A percentile compares a stretch with the other conserved stretches of the same genome.
Evolutionary conservation across 2,113 vertebrate genomes (phyloP).

Genomic region (Amblyornis subalaris): DNA sequence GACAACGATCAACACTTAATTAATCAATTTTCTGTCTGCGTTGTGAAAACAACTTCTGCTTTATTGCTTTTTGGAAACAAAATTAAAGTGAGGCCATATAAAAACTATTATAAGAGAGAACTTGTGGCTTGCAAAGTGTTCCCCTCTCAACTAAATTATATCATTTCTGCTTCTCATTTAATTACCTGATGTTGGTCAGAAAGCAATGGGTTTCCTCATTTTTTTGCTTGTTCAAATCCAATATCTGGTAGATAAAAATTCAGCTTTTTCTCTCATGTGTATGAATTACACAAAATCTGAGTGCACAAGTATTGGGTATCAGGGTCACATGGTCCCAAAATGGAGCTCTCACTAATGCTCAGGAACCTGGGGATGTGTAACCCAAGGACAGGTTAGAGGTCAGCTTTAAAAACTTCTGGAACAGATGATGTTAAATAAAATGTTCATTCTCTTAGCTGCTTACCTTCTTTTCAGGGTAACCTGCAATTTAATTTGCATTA

Average conservation of each 20-base stretch:
- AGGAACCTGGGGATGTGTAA: neutral
- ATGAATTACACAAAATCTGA: neutral
- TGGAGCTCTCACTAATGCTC: neutral
- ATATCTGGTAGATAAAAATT: neutral
- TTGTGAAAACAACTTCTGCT: slow-evolving; percentile 64
- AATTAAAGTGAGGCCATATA: slow-evolving; percentile 45
- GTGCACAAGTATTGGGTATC: neutral
- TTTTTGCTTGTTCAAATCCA: neutral
- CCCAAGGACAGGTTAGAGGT: neutral
- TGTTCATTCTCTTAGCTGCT: neutral
- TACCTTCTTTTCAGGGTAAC: neutral
- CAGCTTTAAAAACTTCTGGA: slow-evolving; percentile 29
- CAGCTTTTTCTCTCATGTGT: neutral
- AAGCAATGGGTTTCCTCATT: neutral
- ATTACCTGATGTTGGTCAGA: slow-evolving; percentile 5
- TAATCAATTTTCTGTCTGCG: slow-evolving; percentile 63
- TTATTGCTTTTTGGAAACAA: slow-evolving; percentile 64
- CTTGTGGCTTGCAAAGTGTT: neutral
- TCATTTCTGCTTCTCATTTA: slow-evolving; percentile 13
- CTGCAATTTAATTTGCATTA: slow-evolving; percentile 5
- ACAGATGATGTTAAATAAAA: neutral
- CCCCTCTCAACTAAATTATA: slow-evolving; percentile 13
- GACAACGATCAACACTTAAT: slow-evolving; percentile 53
- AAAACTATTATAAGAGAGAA: slow-evolving; percentile 48
- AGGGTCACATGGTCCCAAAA: neutral